These are phyloP conservation scores for Heliopora coerulea DNA, from an alignment of 92 coral and sea anemone genomes.

Conservation along the genomic window DNA sequence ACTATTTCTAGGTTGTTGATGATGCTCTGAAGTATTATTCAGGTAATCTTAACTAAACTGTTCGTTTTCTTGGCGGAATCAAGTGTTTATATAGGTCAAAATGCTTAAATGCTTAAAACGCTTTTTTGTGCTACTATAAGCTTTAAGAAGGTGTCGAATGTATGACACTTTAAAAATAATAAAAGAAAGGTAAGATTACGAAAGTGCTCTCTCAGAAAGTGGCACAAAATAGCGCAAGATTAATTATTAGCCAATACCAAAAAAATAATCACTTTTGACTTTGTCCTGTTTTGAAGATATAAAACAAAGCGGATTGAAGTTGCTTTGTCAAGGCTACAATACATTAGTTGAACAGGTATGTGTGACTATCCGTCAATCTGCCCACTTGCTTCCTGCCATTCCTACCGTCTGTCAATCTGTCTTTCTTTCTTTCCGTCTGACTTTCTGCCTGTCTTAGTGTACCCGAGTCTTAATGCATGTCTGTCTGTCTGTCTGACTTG, in stretches of 20 bases:
- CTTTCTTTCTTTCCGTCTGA: neutral
- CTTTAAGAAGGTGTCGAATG: too few relatives aligned
- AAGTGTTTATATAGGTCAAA: too few relatives aligned
- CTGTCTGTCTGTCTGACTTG: too few relatives aligned
- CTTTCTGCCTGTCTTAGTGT: too few relatives aligned
- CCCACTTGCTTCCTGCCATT: neutral
- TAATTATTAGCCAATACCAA: neutral
- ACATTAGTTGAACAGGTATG: constrained; percentile 12
- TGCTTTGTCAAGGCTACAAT: constrained; percentile 6
- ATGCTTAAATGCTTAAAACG: too few relatives aligned
- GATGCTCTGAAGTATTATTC: constrained; percentile 74
- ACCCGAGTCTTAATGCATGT: too few relatives aligned
- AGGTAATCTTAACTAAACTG: too few relatives aligned
- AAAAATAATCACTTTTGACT: neutral
- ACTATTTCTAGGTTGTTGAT: constrained; percentile 70
- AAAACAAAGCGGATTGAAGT: constrained; percentile 9
- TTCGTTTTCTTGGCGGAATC: too few relatives aligned
- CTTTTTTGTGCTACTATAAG: too few relatives aligned
- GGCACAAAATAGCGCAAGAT: neutral
- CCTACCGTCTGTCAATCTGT: neutral
- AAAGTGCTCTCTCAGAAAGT: neutral
- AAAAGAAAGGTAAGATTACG: neutral
- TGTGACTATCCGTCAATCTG: too few relatives aligned
- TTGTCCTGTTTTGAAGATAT: constrained; percentile 8
- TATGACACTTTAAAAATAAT: too few relatives aligned